A percentile compares a stretch with the other conserved stretches of the same genome.
Evolutionary conservation across 2,888 invertebrate species (phyloP).

Genomic region (Eilema caniola): DNA sequence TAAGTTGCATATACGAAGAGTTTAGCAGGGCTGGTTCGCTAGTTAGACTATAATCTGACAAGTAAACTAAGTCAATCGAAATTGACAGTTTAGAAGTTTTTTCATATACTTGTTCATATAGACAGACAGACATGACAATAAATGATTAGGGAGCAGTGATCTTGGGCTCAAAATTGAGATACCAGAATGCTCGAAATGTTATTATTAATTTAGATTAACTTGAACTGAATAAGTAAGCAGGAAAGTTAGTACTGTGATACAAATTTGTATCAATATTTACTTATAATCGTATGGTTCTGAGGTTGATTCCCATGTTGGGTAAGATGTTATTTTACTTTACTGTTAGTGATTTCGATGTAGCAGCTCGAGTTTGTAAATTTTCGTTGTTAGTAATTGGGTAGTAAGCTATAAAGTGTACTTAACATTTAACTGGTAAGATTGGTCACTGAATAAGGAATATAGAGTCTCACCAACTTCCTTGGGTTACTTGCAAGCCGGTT

Average conservation of each 20-base stretch:
- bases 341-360: too few relatives aligned
- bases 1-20: too few relatives aligned
- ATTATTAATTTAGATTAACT: neutral
- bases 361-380: too few relatives aligned
- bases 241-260: neutral
- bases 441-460: too few relatives aligned
- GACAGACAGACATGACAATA: constrained; percentile 9
- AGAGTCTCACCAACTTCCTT: too few relatives aligned
- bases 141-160: constrained; percentile 10
- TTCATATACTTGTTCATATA: neutral
- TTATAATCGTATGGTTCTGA: neutral
- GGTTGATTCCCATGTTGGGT: neutral
- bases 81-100: neutral
- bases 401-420: too few relatives aligned
- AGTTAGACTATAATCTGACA: neutral
- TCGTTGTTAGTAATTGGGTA: too few relatives aligned
- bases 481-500: too few relatives aligned
- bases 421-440: too few relatives aligned
- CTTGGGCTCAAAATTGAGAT: constrained; percentile 8
- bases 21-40: too few relatives aligned
- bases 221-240: neutral
- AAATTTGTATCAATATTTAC: neutral
- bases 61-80: neutral
- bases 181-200: neutral
- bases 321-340: neutral